phyloP scores from a whole-genome alignment of 1,140 invertebrate species.

The Maniola jurtina region DNA sequence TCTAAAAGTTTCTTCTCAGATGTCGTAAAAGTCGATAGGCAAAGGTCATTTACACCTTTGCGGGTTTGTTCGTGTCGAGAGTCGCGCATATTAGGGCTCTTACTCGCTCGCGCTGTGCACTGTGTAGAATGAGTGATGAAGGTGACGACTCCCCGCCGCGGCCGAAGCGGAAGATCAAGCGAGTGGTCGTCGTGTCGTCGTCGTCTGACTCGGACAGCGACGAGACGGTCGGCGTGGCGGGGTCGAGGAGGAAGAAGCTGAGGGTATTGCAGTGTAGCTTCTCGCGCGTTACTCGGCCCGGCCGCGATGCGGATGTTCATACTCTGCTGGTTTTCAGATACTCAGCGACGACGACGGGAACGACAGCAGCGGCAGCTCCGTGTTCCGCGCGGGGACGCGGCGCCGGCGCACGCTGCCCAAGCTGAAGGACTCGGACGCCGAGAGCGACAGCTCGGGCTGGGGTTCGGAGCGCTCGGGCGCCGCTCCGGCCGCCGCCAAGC shows the following conservation, averaged over 20 bases:
- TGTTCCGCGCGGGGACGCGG: constrained; percentile 39
- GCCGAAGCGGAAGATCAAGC: constrained; percentile 57
- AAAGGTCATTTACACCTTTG: constrained; percentile 75
- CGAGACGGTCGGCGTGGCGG: constrained; percentile 48
- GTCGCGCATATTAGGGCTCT: constrained; percentile 50
- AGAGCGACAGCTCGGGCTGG: constrained; percentile 59
- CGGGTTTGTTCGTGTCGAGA: constrained; percentile 70
- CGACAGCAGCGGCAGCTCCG: constrained; percentile 58
- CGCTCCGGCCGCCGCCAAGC: constrained; percentile 32
- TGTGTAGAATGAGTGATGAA: constrained; percentile 64
- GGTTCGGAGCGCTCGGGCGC: constrained; percentile 39
- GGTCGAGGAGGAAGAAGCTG: constrained; percentile 63
- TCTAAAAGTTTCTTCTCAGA: constrained; percentile 39
- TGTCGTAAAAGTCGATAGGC: constrained; percentile 44
- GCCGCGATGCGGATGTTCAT: neutral
- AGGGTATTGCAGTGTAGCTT: constrained; percentile 46
- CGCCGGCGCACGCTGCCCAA: constrained; percentile 52
- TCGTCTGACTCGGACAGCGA: constrained; percentile 65
- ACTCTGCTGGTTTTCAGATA: constrained; percentile 48
- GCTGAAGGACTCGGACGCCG: constrained; percentile 64
- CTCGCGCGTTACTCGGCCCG: neutral
- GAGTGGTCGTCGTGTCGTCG: constrained; percentile 53
- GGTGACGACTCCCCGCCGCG: constrained; percentile 57
- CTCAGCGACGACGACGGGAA: constrained; percentile 57
- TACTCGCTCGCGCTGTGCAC: constrained; percentile 47